Percentiles rank a stretch among this genome's conserved stretches.
These are phyloP conservation scores for Eupeodes latifasciatus DNA, from an alignment of 2,888 invertebrate species.

Conservation along the genomic window DNA sequence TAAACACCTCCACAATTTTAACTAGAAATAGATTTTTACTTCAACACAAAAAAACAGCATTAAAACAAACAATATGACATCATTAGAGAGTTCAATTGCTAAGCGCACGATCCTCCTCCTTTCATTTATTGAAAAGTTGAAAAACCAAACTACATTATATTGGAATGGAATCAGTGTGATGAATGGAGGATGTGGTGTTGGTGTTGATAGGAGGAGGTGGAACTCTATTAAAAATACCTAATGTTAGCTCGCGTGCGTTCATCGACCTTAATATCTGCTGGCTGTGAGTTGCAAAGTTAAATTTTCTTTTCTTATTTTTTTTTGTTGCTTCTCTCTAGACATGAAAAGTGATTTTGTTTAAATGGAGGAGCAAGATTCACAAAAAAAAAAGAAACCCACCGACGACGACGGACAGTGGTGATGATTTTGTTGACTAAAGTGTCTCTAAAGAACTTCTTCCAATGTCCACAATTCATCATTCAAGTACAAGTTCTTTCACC, in stretches of 20 bases:
- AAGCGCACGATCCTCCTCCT: conserved; percentile 32
- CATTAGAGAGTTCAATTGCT: conserved; percentile 75
- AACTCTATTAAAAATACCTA: background rate
- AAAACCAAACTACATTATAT: background rate
- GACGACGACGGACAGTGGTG: background rate
- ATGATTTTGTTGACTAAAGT: conserved; percentile 11
- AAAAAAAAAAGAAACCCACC: background rate
- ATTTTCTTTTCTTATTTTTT: conserved; percentile 21
- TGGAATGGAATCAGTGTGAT: background rate
- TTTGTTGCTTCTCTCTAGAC: background rate
- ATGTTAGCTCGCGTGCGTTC: conserved; percentile 27
- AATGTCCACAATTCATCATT: conserved; percentile 30
- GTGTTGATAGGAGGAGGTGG: background rate
- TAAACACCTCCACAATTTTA: conserved; percentile 32
- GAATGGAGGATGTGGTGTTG: background rate
- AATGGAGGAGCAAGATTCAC: background rate
- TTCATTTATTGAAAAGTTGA: background rate
- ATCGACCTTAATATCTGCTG: conserved; percentile 17
- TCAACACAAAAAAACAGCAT: conserved; percentile 29
- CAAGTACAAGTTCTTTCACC: conserved; percentile 8
- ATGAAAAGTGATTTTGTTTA: conserved; percentile 10
- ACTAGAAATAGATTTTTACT: conserved; percentile 14
- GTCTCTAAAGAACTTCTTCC: background rate
- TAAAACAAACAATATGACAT: conserved; percentile 64
- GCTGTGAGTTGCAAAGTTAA: background rate